Evolutionary conservation across 2,797 vertebrate species (phyloP).

Genomic region (Hypotaenidia okinawae): DNA sequence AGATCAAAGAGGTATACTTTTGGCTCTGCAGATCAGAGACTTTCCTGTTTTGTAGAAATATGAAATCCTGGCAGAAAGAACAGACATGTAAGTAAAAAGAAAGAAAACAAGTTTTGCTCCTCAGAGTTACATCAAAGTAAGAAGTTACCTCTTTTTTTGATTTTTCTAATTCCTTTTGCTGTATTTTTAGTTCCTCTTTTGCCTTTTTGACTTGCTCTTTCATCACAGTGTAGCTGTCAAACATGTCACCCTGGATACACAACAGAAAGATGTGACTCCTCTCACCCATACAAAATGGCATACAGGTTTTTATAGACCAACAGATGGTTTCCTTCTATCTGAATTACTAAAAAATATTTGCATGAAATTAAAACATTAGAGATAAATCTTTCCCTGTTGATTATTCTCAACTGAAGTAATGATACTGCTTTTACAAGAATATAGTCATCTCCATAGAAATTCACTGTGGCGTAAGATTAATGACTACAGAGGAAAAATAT

Average conservation of each 20-base stretch:
- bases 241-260: background rate
- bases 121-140: background rate
- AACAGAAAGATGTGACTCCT: background rate
- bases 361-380: background rate
- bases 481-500: background rate
- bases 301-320: background rate
- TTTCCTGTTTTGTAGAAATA: background rate
- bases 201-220: conserved; percentile 33
- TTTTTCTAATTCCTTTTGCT: conserved; percentile 74
- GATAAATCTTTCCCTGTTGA: background rate
- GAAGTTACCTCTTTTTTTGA: conserved; percentile 72
- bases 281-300: background rate
- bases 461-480: background rate
- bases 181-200: conserved; percentile 62
- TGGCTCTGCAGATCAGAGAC: background rate
- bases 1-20: background rate
- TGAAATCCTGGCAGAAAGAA: background rate
- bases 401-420: background rate
- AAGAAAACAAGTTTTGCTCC: background rate
- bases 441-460: background rate
- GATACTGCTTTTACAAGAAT: background rate
- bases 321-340: background rate
- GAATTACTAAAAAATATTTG: background rate
- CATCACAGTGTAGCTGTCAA: conserved; percentile 31
- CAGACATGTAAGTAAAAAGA: background rate